phyloP scores from a whole-genome alignment of 2,113 vertebrate species.

The Cromileptes altivelis region DNA sequence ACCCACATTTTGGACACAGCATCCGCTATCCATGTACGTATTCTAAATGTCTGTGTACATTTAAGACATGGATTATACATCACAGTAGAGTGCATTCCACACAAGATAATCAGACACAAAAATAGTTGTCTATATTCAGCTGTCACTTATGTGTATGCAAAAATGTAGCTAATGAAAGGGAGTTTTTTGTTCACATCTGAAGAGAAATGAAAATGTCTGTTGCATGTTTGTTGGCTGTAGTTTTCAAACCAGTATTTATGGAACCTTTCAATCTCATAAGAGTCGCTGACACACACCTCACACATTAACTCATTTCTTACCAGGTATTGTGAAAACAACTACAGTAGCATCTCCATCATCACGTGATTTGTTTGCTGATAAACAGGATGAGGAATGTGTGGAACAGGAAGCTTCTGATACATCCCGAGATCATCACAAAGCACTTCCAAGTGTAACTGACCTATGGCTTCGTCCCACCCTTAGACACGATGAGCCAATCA shows the following conservation, averaged over 20 bases:
- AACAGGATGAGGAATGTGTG: too few species aligned
- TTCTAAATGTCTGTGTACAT: conserved; percentile 15
- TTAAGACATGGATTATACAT: conserved; percentile 44
- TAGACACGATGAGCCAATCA: too few species aligned
- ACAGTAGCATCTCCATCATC: not conserved
- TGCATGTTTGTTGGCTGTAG: conserved; percentile 32
- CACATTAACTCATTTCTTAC: not conserved
- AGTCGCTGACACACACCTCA: too few species aligned
- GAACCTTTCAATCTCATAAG: too few species aligned
- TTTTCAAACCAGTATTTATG: conserved; percentile 28
- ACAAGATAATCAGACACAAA: conserved; percentile 1
- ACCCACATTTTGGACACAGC: conserved; percentile 38
- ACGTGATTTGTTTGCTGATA: too few species aligned
- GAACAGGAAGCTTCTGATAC: too few species aligned
- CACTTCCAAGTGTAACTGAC: too few species aligned
- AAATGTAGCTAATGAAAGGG: conserved; percentile 18
- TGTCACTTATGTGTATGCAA: conserved; percentile 45
- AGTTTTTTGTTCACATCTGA: conserved; percentile 45
- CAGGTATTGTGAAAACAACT: not conserved
- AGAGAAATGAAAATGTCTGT: not conserved
- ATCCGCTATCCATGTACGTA: conserved; percentile 16
- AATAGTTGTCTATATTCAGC: conserved; percentile 16
- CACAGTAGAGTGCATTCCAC: conserved; percentile 37
- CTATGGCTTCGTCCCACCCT: too few species aligned
- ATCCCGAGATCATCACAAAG: too few species aligned